Evolutionary conservation across 2,797 vertebrate genomes (phyloP).

Genomic region (Cygnus olor): DNA sequence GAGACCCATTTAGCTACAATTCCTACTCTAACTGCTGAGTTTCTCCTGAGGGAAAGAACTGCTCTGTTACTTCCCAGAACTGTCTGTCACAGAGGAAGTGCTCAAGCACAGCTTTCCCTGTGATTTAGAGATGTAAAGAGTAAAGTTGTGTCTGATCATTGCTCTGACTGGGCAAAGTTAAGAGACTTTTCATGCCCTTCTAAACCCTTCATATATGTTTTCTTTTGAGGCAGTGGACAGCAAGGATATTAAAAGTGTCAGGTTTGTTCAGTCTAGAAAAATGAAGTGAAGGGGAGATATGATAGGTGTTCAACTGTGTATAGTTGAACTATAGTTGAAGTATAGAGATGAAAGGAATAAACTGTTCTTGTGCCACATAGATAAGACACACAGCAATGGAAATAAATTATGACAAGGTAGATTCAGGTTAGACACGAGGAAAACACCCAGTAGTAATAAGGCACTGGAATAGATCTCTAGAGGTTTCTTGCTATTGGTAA

Average conservation of each 20-base stretch:
- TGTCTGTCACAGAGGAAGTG: not conserved
- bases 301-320: not conserved
- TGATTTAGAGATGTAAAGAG: slow-evolving; percentile 6
- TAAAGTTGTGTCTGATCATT: not conserved
- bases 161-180: not conserved
- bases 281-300: not conserved
- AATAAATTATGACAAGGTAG: not conserved
- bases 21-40: not conserved
- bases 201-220: slow-evolving; percentile 14
- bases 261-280: not conserved
- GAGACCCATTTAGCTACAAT: slow-evolving; percentile 10
- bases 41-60: not conserved
- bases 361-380: not conserved
- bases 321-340: not conserved
- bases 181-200: not conserved
- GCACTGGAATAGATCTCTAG: not conserved
- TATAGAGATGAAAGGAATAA: not conserved
- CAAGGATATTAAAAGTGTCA: not conserved
- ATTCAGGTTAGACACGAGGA: not conserved
- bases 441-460: not conserved
- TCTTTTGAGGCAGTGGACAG: slow-evolving; percentile 13
- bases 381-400: not conserved
- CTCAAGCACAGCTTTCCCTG: not conserved
- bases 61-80: not conserved
- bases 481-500: not conserved